Percentiles rank a stretch among this genome's conserved stretches.
phyloP scores from a whole-genome alignment of 1,140 invertebrate genomes.

The Tetramorium parvispinum region DNA sequence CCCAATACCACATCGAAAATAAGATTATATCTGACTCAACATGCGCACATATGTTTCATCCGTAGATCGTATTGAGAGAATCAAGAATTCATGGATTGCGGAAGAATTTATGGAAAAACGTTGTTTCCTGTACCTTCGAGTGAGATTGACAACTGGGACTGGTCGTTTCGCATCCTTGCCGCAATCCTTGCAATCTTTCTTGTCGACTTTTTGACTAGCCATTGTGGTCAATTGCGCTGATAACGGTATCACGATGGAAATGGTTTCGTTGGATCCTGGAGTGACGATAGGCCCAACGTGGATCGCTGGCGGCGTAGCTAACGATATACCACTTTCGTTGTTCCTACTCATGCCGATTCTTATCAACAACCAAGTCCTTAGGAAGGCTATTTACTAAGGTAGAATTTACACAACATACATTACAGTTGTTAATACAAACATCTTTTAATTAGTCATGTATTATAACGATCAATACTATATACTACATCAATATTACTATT shows the following conservation, averaged over 20 bases:
- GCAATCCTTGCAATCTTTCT: constrained; percentile 62
- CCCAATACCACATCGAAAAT: not conserved
- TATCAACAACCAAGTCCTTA: not conserved
- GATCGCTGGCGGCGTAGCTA: constrained; percentile 78
- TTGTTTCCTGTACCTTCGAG: constrained; percentile 6
- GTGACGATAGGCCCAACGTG: constrained; percentile 81
- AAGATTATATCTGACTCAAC: not conserved
- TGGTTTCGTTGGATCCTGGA: constrained; percentile 80
- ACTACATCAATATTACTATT: not conserved
- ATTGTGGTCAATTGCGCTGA: constrained; percentile 66
- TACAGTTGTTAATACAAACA: not conserved
- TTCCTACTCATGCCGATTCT: constrained; percentile 55
- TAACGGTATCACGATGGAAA: constrained; percentile 83
- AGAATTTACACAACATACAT: not conserved
- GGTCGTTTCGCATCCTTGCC: constrained; percentile 58
- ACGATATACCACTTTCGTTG: constrained; percentile 69
- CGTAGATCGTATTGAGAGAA: not conserved
- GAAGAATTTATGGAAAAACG: not conserved
- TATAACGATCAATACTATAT: not conserved
- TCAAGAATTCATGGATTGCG: not conserved
- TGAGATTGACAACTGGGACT: not conserved
- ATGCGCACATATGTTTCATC: too few relatives aligned
- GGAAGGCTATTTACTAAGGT: not conserved
- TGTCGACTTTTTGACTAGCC: constrained; percentile 56
- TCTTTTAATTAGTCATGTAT: not conserved